A percentile compares a stretch with the other conserved stretches of the same genome.
These are phyloP conservation scores for Lepidochitona cinerea DNA, from an alignment of 2,888 invertebrate genomes.

Conservation along the genomic window DNA sequence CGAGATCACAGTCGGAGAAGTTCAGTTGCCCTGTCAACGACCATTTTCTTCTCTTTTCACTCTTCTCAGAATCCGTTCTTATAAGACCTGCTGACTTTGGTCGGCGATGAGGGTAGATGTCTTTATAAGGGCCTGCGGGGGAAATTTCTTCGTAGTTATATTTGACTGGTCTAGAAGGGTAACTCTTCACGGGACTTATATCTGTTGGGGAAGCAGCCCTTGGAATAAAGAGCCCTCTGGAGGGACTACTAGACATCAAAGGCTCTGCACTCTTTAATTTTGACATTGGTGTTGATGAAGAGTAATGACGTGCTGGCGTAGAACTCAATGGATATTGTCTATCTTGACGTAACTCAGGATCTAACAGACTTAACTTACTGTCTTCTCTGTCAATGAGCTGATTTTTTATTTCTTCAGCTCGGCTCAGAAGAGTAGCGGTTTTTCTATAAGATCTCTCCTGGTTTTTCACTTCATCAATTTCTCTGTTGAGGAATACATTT, in stretches of 20 bases:
- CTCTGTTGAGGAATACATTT: slow-evolving; percentile 45
- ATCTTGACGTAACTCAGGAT: background rate
- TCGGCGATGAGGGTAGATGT: slow-evolving; percentile 10
- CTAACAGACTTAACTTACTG: background rate
- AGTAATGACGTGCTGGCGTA: background rate
- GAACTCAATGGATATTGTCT: background rate
- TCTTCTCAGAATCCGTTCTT: background rate
- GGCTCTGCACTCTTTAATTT: background rate
- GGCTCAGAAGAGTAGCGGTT: background rate
- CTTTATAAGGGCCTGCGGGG: background rate
- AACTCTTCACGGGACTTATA: background rate
- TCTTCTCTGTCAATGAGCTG: background rate
- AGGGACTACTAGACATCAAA: slow-evolving; percentile 6
- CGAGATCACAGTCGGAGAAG: slow-evolving; percentile 4
- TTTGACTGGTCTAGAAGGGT: background rate
- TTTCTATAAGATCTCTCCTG: background rate
- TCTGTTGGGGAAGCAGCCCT: background rate
- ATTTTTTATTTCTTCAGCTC: background rate
- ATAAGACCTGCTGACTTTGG: background rate
- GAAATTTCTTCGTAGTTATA: slow-evolving; percentile 7
- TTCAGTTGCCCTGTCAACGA: background rate
- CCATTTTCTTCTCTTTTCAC: background rate
- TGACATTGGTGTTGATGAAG: background rate
- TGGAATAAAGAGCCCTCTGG: background rate
- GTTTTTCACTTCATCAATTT: slow-evolving; percentile 27